Base-by-base conservation (phyloP, 2,797 vertebrate genomes). In the Catostomus latipinnis region DNA sequence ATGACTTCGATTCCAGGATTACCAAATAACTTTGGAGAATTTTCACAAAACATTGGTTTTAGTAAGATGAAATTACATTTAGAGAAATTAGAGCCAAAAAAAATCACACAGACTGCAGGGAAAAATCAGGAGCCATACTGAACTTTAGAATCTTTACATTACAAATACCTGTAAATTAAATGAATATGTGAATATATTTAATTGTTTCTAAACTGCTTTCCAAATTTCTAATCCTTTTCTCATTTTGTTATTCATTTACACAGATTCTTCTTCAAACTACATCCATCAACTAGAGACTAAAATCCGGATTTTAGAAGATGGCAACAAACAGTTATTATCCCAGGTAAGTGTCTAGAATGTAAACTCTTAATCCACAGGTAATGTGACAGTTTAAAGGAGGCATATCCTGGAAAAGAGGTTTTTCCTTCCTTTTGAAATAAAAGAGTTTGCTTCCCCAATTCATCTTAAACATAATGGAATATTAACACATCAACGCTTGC, bases 211-310 rank as follows among this genome's bases (percentile, higher is more conserved):
- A 14, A 49, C 9, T 67, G 49, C 8, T 50, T 18, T 7, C 34
- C 13, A 61, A 22, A 2, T n/a, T 75, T 56, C 1, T 22, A 76
- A 57, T 49, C 1, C 0, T 11, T 67, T 66, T 10, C 0, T n/a
- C 0, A n/a, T 4, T n/a, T 14, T 66, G 34, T 22, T 50, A 1
- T 49, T 14, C 12, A 48, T 82, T 63, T 69, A 80, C 89, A n/a
- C 89, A 97, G 96, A 96, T 86, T 88, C 94, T 0, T 94, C 95
- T 60, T 90, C 93, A 71, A 92, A 90, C 88, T 96, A 96, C 83
- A 90, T 95, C 89, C 90, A 94, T 74, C 96, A 95, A 86, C 92
- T 97, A 88, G 96, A 97, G 91, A 94, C 91, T 85, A 96, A 95
- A 91, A 93, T 95, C 89, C 95, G 93, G 79, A 91, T 95, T 67